phyloP scores from a whole-genome alignment of 2,888 invertebrate species.

The Lithosia quadra region DNA sequence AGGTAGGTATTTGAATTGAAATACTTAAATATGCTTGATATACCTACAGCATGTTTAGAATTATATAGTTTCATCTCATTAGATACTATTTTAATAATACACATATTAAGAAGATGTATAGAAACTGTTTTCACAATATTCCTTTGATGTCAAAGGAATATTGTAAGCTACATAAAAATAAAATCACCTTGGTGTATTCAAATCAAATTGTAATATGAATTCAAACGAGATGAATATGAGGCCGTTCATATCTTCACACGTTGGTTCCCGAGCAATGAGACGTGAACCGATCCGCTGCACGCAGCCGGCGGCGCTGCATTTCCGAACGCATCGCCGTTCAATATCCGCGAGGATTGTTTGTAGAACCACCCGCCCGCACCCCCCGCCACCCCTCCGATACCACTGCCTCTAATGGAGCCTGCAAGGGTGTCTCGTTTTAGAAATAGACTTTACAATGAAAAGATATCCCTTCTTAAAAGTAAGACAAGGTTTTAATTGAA shows the following conservation, averaged over 20 bases:
- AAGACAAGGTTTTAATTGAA: conserved; percentile 1
- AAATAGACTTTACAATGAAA: conserved; percentile 68
- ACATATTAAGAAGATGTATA: no score
- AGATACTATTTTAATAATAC: no score
- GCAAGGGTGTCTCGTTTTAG: conserved; percentile 71
- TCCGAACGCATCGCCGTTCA: conserved; percentile 85
- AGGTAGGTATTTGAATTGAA: no score
- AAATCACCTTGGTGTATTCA: conserved; percentile 44
- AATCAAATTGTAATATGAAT: conserved; percentile 64
- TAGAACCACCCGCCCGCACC: conserved; percentile 63
- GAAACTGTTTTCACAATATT: no score
- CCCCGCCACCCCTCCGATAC: conserved; percentile 55
- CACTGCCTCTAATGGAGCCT: conserved; percentile 67
- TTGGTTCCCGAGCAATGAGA: conserved; percentile 73
- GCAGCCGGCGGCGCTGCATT: conserved; percentile 79
- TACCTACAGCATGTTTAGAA: no score
- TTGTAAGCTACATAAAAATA: conserved; percentile 40
- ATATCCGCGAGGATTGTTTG: conserved; percentile 86
- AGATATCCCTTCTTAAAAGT: conserved; percentile 1
- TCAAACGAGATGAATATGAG: conserved; percentile 74
- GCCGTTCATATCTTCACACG: conserved; percentile 78
- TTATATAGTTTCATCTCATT: no score
- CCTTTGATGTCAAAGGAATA: conserved; percentile 17
- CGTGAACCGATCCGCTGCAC: conserved; percentile 71
- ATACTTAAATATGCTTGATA: no score